Conservation (phyloP, 2,797 vertebrate species). For the Macrochelys suwanniensis region DNA sequence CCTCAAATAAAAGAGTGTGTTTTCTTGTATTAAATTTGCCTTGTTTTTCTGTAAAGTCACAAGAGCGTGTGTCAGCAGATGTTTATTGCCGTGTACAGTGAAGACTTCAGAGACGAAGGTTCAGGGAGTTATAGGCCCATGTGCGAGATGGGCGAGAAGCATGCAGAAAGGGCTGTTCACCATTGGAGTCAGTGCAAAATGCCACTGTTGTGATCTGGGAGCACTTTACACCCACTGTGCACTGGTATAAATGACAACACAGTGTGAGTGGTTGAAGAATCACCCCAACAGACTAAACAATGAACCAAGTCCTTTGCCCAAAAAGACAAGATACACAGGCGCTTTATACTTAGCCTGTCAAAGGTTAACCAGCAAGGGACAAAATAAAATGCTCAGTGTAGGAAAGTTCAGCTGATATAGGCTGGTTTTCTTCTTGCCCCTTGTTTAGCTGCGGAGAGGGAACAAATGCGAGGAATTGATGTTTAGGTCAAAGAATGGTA, state of each 20-base stretch:
- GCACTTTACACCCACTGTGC: neutral
- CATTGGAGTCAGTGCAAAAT: rapidly evolving
- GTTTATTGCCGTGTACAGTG: neutral
- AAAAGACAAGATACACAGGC: rapidly evolving
- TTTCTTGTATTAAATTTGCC: neutral
- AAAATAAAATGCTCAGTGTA: neutral
- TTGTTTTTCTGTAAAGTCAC: neutral
- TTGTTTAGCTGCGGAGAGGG: neutral
- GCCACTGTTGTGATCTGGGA: rapidly evolving
- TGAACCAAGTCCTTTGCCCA: rapidly evolving
- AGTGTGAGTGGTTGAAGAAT: neutral
- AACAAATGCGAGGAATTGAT: neutral
- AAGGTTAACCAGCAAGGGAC: rapidly evolving
- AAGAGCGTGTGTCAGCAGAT: neutral
- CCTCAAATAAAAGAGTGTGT: conserved; percentile 44
- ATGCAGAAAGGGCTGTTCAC: neutral
- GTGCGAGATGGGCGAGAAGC: neutral
- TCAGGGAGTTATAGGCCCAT: neutral
- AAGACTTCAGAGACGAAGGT: neutral
- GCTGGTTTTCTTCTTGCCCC: neutral
- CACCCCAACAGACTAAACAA: rapidly evolving
- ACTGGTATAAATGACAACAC: rapidly evolving
- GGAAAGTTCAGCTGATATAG: neutral
- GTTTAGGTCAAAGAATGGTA: neutral
- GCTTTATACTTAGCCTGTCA: rapidly evolving